phyloP scores from a whole-genome alignment of 2,113 vertebrate species.

The Channa maculata region DNA sequence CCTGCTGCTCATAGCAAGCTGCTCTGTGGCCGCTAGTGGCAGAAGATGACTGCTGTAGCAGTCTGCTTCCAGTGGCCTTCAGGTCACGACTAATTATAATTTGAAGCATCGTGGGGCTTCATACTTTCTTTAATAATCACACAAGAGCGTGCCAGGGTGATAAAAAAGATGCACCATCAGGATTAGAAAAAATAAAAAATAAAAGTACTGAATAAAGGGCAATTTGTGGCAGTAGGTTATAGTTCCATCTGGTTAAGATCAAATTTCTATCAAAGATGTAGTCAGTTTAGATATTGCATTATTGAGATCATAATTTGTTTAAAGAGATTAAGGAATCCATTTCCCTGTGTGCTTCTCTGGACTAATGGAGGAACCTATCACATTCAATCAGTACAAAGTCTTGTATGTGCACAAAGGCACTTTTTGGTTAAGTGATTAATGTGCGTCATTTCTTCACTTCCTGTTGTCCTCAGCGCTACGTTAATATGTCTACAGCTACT shows the following conservation, averaged over 20 bases:
- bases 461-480: not conserved
- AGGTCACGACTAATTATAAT: too few species aligned
- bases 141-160: too few species aligned
- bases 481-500: too few species aligned
- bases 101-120: too few species aligned
- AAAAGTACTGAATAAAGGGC: too few species aligned
- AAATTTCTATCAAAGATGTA: constrained; percentile 30
- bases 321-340: constrained; percentile 37
- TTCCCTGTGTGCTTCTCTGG: constrained; percentile 17
- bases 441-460: constrained; percentile 14
- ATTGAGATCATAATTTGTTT: constrained; percentile 44
- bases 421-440: constrained; percentile 1
- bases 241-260: constrained; percentile 26
- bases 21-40: not conserved
- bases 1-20: not conserved
- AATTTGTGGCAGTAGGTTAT: not conserved
- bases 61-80: too few species aligned
- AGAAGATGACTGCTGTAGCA: constrained; percentile 3
- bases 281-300: constrained; percentile 14
- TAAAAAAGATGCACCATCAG: too few species aligned
- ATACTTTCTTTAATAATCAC: too few species aligned
- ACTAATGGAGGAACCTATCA: constrained; percentile 31
- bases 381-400: constrained; percentile 8
- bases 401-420: not conserved
- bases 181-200: too few species aligned